phyloP scores from a whole-genome alignment of 2,888 invertebrate species.

The Drosophila silvestris region DNA sequence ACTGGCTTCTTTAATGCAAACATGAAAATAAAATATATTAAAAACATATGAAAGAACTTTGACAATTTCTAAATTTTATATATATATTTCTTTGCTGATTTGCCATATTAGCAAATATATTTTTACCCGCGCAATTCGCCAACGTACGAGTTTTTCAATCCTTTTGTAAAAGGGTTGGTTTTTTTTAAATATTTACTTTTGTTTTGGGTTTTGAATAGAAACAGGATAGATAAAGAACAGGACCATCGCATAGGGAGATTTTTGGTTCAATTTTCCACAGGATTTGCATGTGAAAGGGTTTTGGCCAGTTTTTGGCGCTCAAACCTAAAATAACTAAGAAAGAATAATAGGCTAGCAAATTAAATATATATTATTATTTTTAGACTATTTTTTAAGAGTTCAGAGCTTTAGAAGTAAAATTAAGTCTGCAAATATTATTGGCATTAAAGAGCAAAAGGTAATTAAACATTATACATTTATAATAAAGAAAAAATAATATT shows the following conservation, averaged over 20 bases:
- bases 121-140: slow-evolving; percentile 30
- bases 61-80: not conserved
- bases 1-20: not conserved
- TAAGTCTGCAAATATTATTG: not conserved
- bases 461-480: not conserved
- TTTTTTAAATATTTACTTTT: not conserved
- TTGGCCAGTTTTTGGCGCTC: slow-evolving; percentile 45
- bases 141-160: slow-evolving; percentile 15
- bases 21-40: not conserved
- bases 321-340: slow-evolving; percentile 13
- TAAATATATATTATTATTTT: not conserved
- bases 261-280: slow-evolving; percentile 12
- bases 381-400: not conserved
- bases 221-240: slow-evolving; percentile 40
- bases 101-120: not conserved
- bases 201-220: not conserved
- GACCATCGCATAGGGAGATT: slow-evolving; percentile 44
- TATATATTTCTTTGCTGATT: not conserved
- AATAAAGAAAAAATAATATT: not conserved
- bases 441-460: not conserved
- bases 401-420: not conserved
- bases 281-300: slow-evolving; percentile 60
- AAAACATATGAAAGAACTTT: not conserved
- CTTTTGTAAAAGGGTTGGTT: slow-evolving; percentile 47
- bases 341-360: not conserved